A percentile compares a stretch with the other conserved stretches of the same genome.
Conservation (phyloP, 2,888 invertebrate species). For the Coelopa pilipes region DNA sequence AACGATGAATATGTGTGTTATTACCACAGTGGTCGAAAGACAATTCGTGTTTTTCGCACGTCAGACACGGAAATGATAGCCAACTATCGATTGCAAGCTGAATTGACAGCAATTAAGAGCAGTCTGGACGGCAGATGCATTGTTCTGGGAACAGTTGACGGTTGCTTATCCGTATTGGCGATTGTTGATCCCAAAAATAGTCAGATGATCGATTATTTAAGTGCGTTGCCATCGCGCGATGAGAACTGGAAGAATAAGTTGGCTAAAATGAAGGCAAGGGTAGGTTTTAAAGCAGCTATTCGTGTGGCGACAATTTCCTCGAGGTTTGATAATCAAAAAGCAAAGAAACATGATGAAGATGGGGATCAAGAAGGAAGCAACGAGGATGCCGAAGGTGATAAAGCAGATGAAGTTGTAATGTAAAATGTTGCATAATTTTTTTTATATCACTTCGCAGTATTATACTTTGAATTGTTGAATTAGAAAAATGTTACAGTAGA, state of each 20-base stretch:
- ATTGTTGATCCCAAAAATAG: conserved; percentile 78
- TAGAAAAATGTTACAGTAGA: conserved; percentile 1
- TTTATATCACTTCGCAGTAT: background rate
- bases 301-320: conserved; percentile 71
- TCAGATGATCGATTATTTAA: conserved; percentile 74
- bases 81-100: conserved; percentile 90
- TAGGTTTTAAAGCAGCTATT: conserved; percentile 76
- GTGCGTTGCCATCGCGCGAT: conserved; percentile 77
- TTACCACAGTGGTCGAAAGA: conserved; percentile 95
- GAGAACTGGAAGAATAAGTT: conserved; percentile 77
- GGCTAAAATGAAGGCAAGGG: conserved; percentile 73
- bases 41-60: conserved; percentile 91
- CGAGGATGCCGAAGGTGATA: conserved; percentile 46
- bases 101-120: conserved; percentile 87
- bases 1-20: conserved; percentile 96
- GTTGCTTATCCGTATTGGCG: conserved; percentile 90
- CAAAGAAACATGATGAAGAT: conserved; percentile 48
- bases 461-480: background rate
- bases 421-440: conserved; percentile 19
- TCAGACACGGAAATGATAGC: conserved; percentile 91
- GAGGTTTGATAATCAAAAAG: conserved; percentile 54
- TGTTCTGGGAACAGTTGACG: conserved; percentile 92
- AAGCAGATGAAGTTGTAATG: conserved; percentile 44
- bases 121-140: conserved; percentile 79
- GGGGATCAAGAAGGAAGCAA: conserved; percentile 33